phyloP scores from a whole-genome alignment of 1,140 invertebrate genomes.

The Bombus superbus region DNA sequence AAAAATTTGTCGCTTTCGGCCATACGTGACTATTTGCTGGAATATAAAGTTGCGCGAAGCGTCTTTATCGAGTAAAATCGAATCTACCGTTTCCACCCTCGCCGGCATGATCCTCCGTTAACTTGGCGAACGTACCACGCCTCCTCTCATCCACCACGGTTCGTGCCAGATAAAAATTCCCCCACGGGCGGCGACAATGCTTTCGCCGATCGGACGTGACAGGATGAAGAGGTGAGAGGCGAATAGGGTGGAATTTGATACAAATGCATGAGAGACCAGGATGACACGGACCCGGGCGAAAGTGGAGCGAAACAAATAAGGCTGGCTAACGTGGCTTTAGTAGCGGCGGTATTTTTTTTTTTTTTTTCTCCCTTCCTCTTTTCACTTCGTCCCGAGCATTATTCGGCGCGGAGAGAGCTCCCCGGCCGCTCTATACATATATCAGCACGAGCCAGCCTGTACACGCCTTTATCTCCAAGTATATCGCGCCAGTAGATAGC shows the following conservation, averaged over 20 bases:
- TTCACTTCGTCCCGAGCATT: slow-evolving; percentile 1
- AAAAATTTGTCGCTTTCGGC: neutral
- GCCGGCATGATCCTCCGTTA: neutral
- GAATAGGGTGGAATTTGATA: slow-evolving; percentile 6
- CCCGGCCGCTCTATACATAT: slow-evolving; percentile 37
- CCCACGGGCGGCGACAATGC: neutral
- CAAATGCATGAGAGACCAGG: slow-evolving; percentile 5
- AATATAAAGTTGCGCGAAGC: neutral
- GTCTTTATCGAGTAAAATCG: slow-evolving; percentile 1
- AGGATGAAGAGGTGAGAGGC: neutral
- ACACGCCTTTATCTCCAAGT: slow-evolving; percentile 58
- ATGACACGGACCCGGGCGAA: neutral
- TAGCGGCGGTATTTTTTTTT: slow-evolving; percentile 15
- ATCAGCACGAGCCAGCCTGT: slow-evolving; percentile 38
- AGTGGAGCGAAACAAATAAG: slow-evolving; percentile 34
- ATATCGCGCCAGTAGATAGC: slow-evolving; percentile 57
- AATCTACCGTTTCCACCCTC: neutral
- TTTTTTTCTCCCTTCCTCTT: neutral
- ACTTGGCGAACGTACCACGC: neutral
- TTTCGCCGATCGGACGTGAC: slow-evolving; percentile 18
- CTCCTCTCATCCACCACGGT: neutral
- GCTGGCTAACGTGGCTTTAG: slow-evolving; percentile 4
- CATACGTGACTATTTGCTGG: neutral
- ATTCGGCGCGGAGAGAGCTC: slow-evolving; percentile 7
- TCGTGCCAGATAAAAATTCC: slow-evolving; percentile 19